Conservation (phyloP, 1,140 invertebrate species). For the Sesamia nonagrioides region DNA sequence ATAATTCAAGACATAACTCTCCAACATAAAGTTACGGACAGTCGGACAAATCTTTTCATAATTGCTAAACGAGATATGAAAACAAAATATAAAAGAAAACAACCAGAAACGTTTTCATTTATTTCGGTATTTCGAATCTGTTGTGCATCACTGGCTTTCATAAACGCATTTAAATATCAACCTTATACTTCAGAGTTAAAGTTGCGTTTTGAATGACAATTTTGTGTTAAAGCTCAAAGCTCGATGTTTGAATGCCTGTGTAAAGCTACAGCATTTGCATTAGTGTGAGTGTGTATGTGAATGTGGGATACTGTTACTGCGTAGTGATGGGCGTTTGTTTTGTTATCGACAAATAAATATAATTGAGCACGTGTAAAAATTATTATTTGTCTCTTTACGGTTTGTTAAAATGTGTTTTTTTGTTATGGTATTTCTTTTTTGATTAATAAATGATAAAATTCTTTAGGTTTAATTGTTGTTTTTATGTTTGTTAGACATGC, state of each 20-base stretch:
- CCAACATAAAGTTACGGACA: neutral
- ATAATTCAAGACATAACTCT: conserved; percentile 18
- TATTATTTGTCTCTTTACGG: no score
- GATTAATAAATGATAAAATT: no score
- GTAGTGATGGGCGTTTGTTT: conserved; percentile 34
- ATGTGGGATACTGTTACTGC: conserved; percentile 49
- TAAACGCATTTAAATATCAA: no score
- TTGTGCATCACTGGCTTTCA: conserved; percentile 8
- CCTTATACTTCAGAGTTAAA: no score
- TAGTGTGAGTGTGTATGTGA: conserved; percentile 47
- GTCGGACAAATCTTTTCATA: conserved; percentile 46
- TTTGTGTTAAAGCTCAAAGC: conserved; percentile 46
- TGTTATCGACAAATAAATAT: conserved; percentile 29
- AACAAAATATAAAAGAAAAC: conserved; percentile 39
- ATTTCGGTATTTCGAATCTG: conserved; percentile 41
- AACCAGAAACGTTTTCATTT: conserved; percentile 28
- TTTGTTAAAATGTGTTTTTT: no score
- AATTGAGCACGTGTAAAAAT: no score
- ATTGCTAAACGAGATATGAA: conserved; percentile 46
- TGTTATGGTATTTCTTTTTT: no score
- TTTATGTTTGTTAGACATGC: no score
- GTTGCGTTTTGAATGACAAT: neutral
- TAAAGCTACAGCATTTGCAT: conserved; percentile 8
- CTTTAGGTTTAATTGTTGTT: no score
- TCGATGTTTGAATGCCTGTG: conserved; percentile 29